phyloP scores from a whole-genome alignment of 2,113 vertebrate genomes.

The Sprattus sprattus region DNA sequence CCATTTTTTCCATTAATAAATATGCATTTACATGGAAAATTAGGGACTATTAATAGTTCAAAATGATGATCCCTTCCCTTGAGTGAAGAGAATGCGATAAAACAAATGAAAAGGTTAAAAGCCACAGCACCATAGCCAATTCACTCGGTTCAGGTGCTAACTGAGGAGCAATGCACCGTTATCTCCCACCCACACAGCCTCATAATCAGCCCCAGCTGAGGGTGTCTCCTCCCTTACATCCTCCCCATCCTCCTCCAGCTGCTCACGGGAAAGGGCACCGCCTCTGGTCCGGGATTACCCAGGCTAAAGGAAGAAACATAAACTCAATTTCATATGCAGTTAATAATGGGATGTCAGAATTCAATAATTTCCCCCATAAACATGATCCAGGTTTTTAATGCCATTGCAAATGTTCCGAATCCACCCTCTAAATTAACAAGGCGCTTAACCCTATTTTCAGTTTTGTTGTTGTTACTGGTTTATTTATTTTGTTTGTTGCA shows the following conservation, averaged over 20 bases:
- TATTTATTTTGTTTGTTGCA: background rate
- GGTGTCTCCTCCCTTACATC: background rate
- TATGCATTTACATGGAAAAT: background rate
- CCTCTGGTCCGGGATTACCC: constrained; percentile 34
- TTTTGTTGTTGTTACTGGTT: background rate
- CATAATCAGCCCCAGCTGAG: constrained; percentile 17
- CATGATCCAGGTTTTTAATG: constrained; percentile 13
- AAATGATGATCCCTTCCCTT: background rate
- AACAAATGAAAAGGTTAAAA: background rate
- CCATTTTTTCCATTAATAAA: background rate
- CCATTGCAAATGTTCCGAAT: constrained; percentile 5
- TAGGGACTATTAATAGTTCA: background rate
- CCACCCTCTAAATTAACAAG: background rate
- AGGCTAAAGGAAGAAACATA: constrained; percentile 14
- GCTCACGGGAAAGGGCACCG: background rate
- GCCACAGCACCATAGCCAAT: background rate
- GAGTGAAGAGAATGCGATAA: background rate
- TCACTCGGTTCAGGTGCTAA: constrained; percentile 14
- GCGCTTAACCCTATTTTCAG: background rate
- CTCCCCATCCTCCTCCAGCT: constrained; percentile 13
- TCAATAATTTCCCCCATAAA: background rate
- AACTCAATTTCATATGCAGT: constrained; percentile 16
- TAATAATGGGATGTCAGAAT: background rate
- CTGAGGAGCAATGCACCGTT: constrained; percentile 17
- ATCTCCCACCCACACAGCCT: constrained; percentile 36